phyloP scores from a whole-genome alignment of 2,888 invertebrate genomes.

The Aleiodes alternator region DNA sequence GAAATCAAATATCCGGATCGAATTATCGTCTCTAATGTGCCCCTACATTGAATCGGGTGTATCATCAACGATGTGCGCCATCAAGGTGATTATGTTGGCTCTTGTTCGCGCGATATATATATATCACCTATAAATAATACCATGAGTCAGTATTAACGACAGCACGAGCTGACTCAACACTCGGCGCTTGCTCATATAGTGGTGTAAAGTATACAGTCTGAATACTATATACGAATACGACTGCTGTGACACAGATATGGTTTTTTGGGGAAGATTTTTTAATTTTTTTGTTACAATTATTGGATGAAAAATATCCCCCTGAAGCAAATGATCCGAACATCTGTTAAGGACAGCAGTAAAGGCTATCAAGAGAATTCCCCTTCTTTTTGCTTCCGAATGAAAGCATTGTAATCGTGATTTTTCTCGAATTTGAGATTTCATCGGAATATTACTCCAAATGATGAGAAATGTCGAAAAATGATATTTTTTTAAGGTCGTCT shows the following conservation, averaged over 20 bases:
- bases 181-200: background rate
- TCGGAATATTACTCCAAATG: no score
- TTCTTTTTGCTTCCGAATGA: no score
- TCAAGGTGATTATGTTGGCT: conserved; percentile 37
- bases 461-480: no score
- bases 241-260: conserved; percentile 14
- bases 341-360: no score
- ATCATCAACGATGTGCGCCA: conserved; percentile 1
- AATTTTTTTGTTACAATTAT: no score
- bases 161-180: conserved; percentile 65
- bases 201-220: no score
- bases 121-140: conserved; percentile 64
- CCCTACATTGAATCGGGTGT: conserved; percentile 30
- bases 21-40: conserved; percentile 33
- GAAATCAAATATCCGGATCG: conserved; percentile 11
- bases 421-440: no score
- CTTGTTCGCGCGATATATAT: conserved; percentile 5
- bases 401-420: no score
- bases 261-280: background rate
- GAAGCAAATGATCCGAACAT: no score
- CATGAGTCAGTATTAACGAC: conserved; percentile 61
- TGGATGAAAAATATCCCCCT: no score
- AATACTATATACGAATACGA: conserved; percentile 45
- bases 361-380: no score
- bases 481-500: no score